Percentiles rank a stretch among this genome's conserved stretches.
phyloP scores from a whole-genome alignment of 1,140 invertebrate genomes.

The Musca vetustissima region DNA sequence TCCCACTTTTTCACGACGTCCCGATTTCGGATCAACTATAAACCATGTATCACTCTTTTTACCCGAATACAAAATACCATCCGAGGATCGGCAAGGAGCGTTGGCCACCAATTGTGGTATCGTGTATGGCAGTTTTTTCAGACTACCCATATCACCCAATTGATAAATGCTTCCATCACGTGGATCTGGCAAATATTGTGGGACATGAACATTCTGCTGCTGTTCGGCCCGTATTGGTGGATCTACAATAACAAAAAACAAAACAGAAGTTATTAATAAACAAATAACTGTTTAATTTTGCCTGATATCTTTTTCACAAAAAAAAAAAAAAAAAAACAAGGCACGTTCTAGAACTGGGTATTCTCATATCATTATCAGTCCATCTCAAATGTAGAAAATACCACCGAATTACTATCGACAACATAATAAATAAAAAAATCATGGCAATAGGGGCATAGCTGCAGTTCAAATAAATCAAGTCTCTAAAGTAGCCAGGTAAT shows the following conservation, averaged over 20 bases:
- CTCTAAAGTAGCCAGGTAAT: too few species aligned
- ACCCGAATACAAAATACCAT: constrained; percentile 93
- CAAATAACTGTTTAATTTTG: too few species aligned
- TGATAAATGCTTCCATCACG: constrained; percentile 95
- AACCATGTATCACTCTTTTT: constrained; percentile 96
- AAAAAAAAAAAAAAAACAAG: too few species aligned
- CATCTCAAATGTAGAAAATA: too few species aligned
- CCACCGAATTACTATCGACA: too few species aligned
- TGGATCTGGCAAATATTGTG: constrained; percentile 90
- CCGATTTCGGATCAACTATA: constrained; percentile 87
- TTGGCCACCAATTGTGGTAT: constrained; percentile 96
- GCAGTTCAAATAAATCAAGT: too few species aligned
- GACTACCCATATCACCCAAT: constrained; percentile 70
- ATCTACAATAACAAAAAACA: constrained; percentile 58
- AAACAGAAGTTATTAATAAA: too few species aligned
- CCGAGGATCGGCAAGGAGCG: constrained; percentile 90
- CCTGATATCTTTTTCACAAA: too few species aligned
- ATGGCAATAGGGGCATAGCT: too few species aligned
- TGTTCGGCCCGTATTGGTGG: constrained; percentile 74
- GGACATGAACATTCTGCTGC: constrained; percentile 63
- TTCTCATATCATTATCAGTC: too few species aligned
- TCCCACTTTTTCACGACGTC: constrained; percentile 79
- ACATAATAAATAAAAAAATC: too few species aligned
- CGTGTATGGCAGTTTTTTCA: constrained; percentile 95
- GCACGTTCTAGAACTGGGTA: too few species aligned